Evolutionary conservation across 1,140 invertebrate species (phyloP).

Genomic region (Heliothis virescens): DNA sequence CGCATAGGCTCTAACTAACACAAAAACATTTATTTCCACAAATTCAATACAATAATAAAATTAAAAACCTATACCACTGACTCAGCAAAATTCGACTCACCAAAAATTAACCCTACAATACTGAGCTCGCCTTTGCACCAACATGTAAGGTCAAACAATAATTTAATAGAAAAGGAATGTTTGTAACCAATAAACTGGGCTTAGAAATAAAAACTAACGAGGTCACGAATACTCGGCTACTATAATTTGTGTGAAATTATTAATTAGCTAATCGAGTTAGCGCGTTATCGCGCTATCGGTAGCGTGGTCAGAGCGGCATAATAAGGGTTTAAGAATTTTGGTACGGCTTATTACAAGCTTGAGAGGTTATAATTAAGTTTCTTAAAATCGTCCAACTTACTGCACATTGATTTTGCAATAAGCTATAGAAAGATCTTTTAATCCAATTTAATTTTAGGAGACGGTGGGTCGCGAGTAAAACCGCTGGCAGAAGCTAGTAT

Average conservation of each 20-base stretch:
- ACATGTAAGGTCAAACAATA: constrained; percentile 35
- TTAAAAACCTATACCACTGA: not conserved
- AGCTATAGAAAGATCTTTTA: too few relatives aligned
- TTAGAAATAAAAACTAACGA: constrained; percentile 37
- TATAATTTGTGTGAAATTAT: constrained; percentile 78
- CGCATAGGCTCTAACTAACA: too few relatives aligned
- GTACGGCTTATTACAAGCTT: too few relatives aligned
- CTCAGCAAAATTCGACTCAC: not conserved
- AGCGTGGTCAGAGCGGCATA: not conserved
- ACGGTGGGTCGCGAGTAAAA: too few relatives aligned
- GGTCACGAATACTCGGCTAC: constrained; percentile 46
- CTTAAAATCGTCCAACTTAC: too few relatives aligned
- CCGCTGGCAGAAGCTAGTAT: too few relatives aligned
- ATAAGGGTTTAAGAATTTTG: not conserved
- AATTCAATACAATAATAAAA: too few relatives aligned
- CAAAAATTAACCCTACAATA: not conserved
- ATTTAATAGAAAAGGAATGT: constrained; percentile 29
- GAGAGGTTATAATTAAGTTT: too few relatives aligned
- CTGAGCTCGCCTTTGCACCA: not conserved
- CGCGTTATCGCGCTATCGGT: constrained; percentile 47
- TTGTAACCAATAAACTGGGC: constrained; percentile 26
- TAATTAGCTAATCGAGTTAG: constrained; percentile 69
- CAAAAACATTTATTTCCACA: too few relatives aligned
- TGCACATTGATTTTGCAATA: too few relatives aligned
- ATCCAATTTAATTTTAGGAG: too few relatives aligned